Evolutionary conservation across 92 coral and sea anemone genomes (phyloP), one percentile per base, ranked within the genome.

Genomic region (Bergia puertoricense): DNA sequence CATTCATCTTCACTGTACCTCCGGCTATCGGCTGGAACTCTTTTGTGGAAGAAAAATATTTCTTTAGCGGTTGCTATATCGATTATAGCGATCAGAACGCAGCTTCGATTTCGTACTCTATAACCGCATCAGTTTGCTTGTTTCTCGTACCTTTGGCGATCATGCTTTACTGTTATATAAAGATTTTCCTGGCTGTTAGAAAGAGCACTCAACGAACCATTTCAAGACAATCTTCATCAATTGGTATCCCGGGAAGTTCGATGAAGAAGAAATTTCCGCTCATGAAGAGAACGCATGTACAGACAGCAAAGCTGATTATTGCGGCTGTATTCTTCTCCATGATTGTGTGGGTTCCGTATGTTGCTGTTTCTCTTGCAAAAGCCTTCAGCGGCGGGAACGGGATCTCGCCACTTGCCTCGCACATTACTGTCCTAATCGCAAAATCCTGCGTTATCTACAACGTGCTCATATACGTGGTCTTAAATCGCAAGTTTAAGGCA

Each of bases 381-480:
- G 97, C 99, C 9, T 93, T 93, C 23, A 89, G 92, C 77, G 96
- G 96, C 7, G 86, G 91, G 40, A 62, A 77, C 0, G 78, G 91
- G 11, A 85, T 94, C 14, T 59, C 93, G 73, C 92, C 98, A 2
- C 74, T 92, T 1, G 93, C 94, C 45, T 91, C 96, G n/a, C 96
- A 96, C 85, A 74, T 96, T 15, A 93, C 98, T 11, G 90, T 94
- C n/a, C 91, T 96, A 11, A 91, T 96, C 51, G 94, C 99, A 22
- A 96, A 96, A 75, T 95, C 99, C 67, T 96, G 99, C 94, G 99
- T 96, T 82, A 93, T 96, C 81, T 96, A 96, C 88, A 96, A 96
- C 69, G 98, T 96, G 11, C 93, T 96, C 20, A 96, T 96, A 46
- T 96, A 96, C 93, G 99, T 94, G 68, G 90, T 95, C 42, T 86